Percentiles rank a stretch among this genome's conserved stretches.
Conservation (phyloP, 1,140 invertebrate species). For the Zophobas atratus region DNA sequence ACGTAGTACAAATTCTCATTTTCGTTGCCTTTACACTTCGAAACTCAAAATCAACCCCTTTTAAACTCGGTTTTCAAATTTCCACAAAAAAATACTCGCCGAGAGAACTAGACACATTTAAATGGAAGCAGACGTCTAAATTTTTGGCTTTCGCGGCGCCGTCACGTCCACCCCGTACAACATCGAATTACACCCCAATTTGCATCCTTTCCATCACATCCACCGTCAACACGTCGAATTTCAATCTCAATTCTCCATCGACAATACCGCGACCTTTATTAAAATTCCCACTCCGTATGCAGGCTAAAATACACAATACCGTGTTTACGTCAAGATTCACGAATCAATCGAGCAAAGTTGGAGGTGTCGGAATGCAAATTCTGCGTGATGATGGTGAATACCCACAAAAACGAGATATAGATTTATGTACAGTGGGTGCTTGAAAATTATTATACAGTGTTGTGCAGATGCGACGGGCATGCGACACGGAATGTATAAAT, state of each 20-base stretch:
- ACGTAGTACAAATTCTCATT: no score
- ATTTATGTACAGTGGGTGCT: not conserved
- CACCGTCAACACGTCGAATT: slow-evolving; percentile 2
- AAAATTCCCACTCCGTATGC: slow-evolving; percentile 26
- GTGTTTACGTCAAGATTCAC: slow-evolving; percentile 9
- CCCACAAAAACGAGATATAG: not conserved
- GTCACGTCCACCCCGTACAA: slow-evolving; percentile 11
- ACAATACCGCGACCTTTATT: slow-evolving; percentile 3
- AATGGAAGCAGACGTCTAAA: no score
- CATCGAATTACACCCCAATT: not conserved
- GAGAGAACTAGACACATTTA: no score
- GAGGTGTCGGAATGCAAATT: slow-evolving; percentile 30
- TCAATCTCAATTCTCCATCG: not conserved
- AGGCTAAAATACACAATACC: slow-evolving; percentile 17
- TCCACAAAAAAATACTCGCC: no score
- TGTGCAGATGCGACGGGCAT: not conserved
- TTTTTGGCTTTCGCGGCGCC: not conserved
- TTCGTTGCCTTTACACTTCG: no score
- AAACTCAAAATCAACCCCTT: no score
- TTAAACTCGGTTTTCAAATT: no score
- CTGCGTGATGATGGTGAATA: slow-evolving; percentile 2
- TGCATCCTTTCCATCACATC: slow-evolving; percentile 13
- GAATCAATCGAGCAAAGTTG: slow-evolving; percentile 22
- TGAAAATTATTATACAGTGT: not conserved
- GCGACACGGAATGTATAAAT: no score